Base-by-base conservation (phyloP, 2,888 invertebrate genomes). In the Eupithecia subfuscata region DNA sequence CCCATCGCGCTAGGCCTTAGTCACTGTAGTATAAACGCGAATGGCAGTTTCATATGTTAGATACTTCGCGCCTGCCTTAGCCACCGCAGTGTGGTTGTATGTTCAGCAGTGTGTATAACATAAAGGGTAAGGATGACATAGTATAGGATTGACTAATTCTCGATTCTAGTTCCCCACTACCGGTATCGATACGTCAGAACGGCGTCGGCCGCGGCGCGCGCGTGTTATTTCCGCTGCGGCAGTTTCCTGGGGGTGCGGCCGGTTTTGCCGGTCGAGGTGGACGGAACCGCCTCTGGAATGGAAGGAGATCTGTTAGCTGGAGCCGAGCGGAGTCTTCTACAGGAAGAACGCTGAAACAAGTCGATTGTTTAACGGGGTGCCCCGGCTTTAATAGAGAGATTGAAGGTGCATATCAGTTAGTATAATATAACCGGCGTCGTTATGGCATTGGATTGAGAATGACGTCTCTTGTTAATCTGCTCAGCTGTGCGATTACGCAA, bases 171-270 rank as follows among this genome's bases (percentile, higher is more conserved):
- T 34, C 64, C 64, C 14, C 64, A 30, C 63, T 60, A 60, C 56
- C 22, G 64, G 30, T 64, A 64, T 34, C 64, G 34, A 34, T 34
- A 64, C 64, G 30, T 34, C 34, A 60, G 60, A 5, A 60, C 60
- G 64, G 30, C 64, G 30, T 8, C 30, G 9, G 9, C 64, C 30
- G 64, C 63, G 40, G 56, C 56, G 16, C 14, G 6, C 16, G 75
- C 69, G 70, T 75, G 78, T 92, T 93, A 94, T 92, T 94, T 93
- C 85, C 92, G 88, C 76, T 90, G 86, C 76, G 94, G 92, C 80
- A 94, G 91, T 80, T 94, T 94, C 70, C 94, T 86, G 77, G 95
- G 93, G 82, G 95, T 91, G 84, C 95, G 93, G 3, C 92, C 91
- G 45, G 92, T 87, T 80, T 94, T 94, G 76, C 94, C 95, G 71